Percentiles rank a stretch among this genome's conserved stretches.
Evolutionary conservation across 2,888 invertebrate genomes (phyloP).

Genomic region (Brassicogethes aeneus): DNA sequence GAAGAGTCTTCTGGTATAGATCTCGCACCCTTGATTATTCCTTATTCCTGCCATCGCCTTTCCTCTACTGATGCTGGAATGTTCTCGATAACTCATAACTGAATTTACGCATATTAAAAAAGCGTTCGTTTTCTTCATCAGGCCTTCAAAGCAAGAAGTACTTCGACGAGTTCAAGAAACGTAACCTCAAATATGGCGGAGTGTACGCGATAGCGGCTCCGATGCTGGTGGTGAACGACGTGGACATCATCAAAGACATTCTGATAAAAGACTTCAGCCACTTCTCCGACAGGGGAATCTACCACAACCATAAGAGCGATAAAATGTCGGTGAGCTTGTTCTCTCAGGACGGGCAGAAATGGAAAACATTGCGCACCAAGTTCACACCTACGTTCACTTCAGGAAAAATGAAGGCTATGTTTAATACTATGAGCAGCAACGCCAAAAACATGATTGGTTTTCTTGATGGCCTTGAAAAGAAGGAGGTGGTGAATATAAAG

Average conservation of each 20-base stretch:
- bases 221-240: conserved; percentile 23
- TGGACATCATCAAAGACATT: conserved; percentile 24
- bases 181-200: conserved; percentile 10
- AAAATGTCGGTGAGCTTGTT: conserved; percentile 24
- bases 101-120: neutral
- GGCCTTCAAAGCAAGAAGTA: conserved; percentile 5
- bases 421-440: conserved; percentile 36
- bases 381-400: conserved; percentile 29
- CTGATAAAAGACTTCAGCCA: conserved; percentile 27
- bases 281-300: conserved; percentile 25
- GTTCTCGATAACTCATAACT: neutral
- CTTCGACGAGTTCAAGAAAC: conserved; percentile 11
- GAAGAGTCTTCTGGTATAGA: no score
- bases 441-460: conserved; percentile 24
- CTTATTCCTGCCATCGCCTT: neutral
- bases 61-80: no score
- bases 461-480: conserved; percentile 12
- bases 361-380: conserved; percentile 35
- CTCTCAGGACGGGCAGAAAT: conserved; percentile 26
- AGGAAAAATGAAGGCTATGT: conserved; percentile 37
- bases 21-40: no score
- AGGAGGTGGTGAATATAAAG: conserved; percentile 22
- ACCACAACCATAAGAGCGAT: conserved; percentile 20
- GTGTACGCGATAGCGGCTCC: neutral
- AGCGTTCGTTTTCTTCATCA: neutral